These are phyloP conservation scores for Lymantria dispar DNA, from an alignment of 2,888 invertebrate genomes.

Conservation along the genomic window DNA sequence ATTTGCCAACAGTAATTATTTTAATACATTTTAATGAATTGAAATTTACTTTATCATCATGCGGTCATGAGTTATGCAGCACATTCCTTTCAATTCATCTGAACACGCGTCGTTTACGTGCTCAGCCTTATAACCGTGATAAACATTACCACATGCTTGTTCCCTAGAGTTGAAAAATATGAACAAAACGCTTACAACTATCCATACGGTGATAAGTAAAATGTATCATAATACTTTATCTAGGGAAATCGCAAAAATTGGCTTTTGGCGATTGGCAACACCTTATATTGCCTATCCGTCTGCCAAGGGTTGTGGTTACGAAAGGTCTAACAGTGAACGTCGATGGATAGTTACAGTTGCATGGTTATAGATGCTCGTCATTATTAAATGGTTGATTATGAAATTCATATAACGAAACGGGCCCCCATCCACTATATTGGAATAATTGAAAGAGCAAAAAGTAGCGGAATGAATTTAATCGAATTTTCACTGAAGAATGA, in stretches of 20 bases:
- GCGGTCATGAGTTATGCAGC: constrained; percentile 21
- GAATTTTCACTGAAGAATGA: constrained; percentile 25
- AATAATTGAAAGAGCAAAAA: constrained; percentile 8
- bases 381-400: constrained; percentile 22
- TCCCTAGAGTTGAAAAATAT: constrained; percentile 47
- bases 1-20: constrained; percentile 9
- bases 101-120: constrained; percentile 57
- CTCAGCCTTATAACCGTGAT: constrained; percentile 46
- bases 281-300: no score
- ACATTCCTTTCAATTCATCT: constrained; percentile 55
- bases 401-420: constrained; percentile 9
- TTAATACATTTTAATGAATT: constrained; percentile 23
- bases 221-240: no score
- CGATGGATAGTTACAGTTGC: constrained; percentile 21
- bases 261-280: no score
- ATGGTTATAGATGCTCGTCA: constrained; percentile 42
- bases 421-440: not conserved
- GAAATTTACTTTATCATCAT: constrained; percentile 27
- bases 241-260: no score
- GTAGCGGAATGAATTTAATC: constrained; percentile 22
- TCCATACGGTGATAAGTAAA: no score
- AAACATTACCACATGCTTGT: constrained; percentile 40
- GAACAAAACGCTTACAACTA: constrained; percentile 40
- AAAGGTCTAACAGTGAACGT: no score
- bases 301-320: no score